phyloP scores from a whole-genome alignment of 2,797 vertebrate genomes.

The Notamacropus eugenii region DNA sequence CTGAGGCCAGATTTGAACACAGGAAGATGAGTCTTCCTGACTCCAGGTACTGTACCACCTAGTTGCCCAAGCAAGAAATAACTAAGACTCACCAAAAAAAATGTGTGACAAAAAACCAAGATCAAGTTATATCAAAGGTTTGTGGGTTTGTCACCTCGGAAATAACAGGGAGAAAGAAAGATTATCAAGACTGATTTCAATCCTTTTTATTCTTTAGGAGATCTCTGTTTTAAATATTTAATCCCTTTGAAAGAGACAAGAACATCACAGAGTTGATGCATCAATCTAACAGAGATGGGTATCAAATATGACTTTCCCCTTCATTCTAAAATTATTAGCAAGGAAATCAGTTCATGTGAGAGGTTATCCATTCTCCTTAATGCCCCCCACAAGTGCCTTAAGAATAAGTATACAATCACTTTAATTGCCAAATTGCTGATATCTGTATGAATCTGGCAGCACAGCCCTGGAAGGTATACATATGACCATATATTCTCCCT shows the following conservation, averaged over 20 bases:
- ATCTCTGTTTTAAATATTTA: conserved; percentile 44
- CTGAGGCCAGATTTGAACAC: not conserved
- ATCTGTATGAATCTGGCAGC: not conserved
- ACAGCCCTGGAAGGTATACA: not conserved
- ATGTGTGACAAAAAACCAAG: conserved; percentile 53
- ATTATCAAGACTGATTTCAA: conserved; percentile 57
- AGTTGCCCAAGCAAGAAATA: not conserved
- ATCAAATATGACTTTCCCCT: not conserved
- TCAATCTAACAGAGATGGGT: not conserved
- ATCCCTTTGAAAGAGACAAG: not conserved
- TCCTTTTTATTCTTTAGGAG: not conserved
- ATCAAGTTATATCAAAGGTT: conserved; percentile 46
- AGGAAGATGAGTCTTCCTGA: not conserved
- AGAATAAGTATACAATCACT: not conserved
- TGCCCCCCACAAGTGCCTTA: not conserved
- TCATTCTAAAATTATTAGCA: not conserved
- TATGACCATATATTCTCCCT: not conserved
- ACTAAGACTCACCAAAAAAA: not conserved
- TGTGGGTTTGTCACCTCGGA: conserved; percentile 43
- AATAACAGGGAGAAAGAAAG: conserved; percentile 57
- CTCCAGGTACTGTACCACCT: not conserved
- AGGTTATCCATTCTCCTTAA: not conserved
- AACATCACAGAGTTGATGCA: not conserved
- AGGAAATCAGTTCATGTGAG: not conserved
- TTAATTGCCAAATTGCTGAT: not conserved